phyloP scores from a whole-genome alignment of 2,113 vertebrate species.

The Istiophorus platypterus region DNA sequence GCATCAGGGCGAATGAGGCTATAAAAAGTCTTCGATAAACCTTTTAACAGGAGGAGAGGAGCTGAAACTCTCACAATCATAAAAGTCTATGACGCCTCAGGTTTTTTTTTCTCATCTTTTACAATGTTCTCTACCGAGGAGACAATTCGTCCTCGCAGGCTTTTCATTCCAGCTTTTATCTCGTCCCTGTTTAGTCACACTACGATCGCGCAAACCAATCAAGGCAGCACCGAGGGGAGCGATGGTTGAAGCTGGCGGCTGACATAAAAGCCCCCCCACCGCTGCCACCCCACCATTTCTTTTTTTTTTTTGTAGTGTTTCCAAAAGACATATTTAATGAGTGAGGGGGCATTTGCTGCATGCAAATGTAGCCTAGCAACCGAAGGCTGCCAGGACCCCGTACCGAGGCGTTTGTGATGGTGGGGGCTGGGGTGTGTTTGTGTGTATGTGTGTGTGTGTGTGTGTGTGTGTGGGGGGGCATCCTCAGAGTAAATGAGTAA shows the following conservation, averaged over 20 bases:
- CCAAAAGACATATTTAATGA: slow-evolving; percentile 28
- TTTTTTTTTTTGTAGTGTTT: slow-evolving; percentile 35
- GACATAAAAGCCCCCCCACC: slow-evolving; percentile 19
- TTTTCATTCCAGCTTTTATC: slow-evolving; percentile 12
- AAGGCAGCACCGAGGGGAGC: slow-evolving; percentile 2
- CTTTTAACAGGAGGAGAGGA: neutral
- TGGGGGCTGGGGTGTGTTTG: too few species aligned
- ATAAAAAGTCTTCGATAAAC: neutral
- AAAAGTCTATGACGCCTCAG: neutral
- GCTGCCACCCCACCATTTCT: too few species aligned
- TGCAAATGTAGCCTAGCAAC: slow-evolving; percentile 50
- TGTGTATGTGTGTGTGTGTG: too few species aligned
- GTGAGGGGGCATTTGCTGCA: neutral
- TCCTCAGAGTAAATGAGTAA: neutral
- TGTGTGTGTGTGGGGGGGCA: too few species aligned
- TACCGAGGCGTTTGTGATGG: slow-evolving; percentile 22
- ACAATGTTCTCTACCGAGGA: too few species aligned
- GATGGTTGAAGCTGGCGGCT: neutral
- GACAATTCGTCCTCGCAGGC: slow-evolving; percentile 7
- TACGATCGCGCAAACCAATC: slow-evolving; percentile 24
- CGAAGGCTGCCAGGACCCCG: slow-evolving; percentile 2
- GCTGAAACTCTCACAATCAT: neutral
- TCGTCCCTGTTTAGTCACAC: neutral
- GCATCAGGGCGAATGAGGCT: neutral
- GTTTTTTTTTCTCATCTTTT: too few species aligned